A percentile compares a stretch with the other conserved stretches of the same genome.
Conservation (phyloP, 2,888 invertebrate species). For the Dioctria linearis region DNA sequence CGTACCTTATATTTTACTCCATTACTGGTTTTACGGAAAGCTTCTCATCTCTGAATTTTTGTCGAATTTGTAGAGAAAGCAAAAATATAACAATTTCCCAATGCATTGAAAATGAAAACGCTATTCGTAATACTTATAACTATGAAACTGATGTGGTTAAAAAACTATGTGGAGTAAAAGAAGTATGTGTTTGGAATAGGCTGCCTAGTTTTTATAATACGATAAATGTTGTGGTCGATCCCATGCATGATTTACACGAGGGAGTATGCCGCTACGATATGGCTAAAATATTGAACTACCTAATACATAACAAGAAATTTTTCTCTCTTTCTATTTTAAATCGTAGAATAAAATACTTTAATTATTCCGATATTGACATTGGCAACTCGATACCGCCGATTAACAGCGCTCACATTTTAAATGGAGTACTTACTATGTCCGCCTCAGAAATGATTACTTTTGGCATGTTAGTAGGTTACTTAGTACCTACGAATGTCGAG, state of each 20-base stretch:
- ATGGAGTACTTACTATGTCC: background rate
- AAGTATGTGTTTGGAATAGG: background rate
- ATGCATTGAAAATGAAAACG: background rate
- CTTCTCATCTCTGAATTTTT: background rate
- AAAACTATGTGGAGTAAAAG: background rate
- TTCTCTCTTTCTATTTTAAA: no score
- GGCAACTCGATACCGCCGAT: no score
- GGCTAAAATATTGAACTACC: no score
- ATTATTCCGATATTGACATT: no score
- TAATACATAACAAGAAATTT: no score
- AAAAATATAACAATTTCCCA: background rate
- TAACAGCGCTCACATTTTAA: background rate
- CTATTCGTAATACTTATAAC: background rate
- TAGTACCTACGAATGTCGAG: background rate
- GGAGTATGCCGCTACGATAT: no score
- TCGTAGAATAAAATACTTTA: no score
- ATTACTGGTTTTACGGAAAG: slow-evolving; percentile 1
- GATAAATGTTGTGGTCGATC: no score
- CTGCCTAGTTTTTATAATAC: no score
- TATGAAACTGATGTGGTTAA: background rate
- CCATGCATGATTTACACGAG: no score
- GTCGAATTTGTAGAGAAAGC: background rate
- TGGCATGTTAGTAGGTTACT: background rate
- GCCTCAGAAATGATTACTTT: background rate
- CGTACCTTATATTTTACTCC: background rate